Percentiles rank a stretch among this genome's conserved stretches.
These are phyloP conservation scores for Ptilodon capucinus DNA, from an alignment of 2,888 invertebrate genomes.

Conservation along the genomic window DNA sequence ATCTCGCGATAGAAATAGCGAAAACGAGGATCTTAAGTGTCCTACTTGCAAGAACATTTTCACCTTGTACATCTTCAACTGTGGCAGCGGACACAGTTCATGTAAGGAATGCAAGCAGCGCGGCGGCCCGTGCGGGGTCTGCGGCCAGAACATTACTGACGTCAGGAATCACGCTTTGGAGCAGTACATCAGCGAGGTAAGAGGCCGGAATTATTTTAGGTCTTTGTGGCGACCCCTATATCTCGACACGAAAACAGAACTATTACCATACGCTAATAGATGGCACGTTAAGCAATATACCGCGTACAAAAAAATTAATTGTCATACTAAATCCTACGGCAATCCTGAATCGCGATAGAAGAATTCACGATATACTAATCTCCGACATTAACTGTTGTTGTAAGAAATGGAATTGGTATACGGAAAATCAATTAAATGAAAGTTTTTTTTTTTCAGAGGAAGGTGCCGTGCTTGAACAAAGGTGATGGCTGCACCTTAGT, in stretches of 20 bases:
- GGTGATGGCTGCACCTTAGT: slow-evolving; percentile 49
- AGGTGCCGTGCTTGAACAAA: slow-evolving; percentile 43
- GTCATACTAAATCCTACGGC: no score
- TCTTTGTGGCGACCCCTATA: no score
- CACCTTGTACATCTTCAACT: slow-evolving; percentile 50
- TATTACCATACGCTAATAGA: no score
- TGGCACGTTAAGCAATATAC: no score
- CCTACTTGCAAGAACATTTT: slow-evolving; percentile 45
- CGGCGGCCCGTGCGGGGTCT: slow-evolving; percentile 38
- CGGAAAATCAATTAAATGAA: neutral
- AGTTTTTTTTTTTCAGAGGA: slow-evolving; percentile 31
- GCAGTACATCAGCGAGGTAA: slow-evolving; percentile 38
- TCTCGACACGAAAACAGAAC: no score
- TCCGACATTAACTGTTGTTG: no score
- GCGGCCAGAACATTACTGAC: slow-evolving; percentile 38
- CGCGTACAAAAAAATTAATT: no score
- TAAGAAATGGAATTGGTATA: no score
- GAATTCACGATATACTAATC: no score
- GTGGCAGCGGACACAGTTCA: slow-evolving; percentile 50
- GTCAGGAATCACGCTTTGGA: slow-evolving; percentile 55
- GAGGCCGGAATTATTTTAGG: no score
- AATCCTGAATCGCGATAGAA: no score
- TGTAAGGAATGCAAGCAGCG: slow-evolving; percentile 42
- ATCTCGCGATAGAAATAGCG: neutral
- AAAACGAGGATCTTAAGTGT: slow-evolving; percentile 38